Evolutionary conservation across 2,888 invertebrate genomes (phyloP).

Genomic region (Cataglyphis altisquamis): DNA sequence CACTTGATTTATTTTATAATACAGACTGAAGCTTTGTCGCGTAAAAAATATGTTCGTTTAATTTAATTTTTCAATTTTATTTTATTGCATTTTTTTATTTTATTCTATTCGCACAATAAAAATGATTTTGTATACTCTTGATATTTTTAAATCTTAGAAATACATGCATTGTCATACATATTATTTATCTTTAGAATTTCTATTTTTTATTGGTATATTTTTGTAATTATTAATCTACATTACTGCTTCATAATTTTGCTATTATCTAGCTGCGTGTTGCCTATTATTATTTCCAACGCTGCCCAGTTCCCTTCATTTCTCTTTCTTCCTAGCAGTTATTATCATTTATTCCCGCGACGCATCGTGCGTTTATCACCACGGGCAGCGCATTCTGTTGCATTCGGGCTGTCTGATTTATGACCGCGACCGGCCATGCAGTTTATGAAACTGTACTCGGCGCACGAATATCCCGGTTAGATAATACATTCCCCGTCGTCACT

Average conservation of each 20-base stretch:
- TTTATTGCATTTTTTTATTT: background rate
- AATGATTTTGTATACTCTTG: background rate
- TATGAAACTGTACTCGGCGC: conserved; percentile 44
- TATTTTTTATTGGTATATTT: background rate
- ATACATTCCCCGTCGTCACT: conserved; percentile 49
- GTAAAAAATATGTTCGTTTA: background rate
- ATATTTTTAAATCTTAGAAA: background rate
- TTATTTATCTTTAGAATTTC: background rate
- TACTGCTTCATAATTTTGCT: background rate
- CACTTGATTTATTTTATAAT: conserved; percentile 27
- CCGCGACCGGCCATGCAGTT: conserved; percentile 44
- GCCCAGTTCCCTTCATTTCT: background rate
- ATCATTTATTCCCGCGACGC: conserved; percentile 36
- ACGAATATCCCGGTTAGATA: conserved; percentile 46
- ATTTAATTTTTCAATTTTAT: background rate
- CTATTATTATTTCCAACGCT: background rate
- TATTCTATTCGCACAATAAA: background rate
- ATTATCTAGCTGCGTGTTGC: background rate
- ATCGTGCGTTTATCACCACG: conserved; percentile 25
- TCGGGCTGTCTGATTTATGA: conserved; percentile 47
- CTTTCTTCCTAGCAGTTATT: conserved; percentile 24
- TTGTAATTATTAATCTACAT: background rate
- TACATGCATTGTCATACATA: background rate
- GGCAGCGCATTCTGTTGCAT: conserved; percentile 39
- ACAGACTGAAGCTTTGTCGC: background rate